Conservation (phyloP, 2,888 invertebrate genomes). For the Eretmocerus hayati region DNA sequence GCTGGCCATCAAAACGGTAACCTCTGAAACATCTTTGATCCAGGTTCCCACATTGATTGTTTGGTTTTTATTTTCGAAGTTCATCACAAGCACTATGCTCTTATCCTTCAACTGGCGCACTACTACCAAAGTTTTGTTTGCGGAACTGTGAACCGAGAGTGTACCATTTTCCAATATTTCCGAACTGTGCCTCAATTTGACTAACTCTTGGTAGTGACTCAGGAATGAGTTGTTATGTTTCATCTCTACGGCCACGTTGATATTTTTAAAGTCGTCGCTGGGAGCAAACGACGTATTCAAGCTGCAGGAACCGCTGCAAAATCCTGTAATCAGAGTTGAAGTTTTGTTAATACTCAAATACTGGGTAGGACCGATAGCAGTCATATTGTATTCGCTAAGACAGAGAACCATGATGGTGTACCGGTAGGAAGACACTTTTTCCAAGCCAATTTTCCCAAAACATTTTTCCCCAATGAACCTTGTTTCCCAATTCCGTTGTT, state of each 20-base stretch:
- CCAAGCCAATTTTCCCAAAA: too few relatives aligned
- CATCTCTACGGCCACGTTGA: slow-evolving; percentile 56
- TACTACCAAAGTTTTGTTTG: slow-evolving; percentile 38
- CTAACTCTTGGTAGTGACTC: slow-evolving; percentile 56
- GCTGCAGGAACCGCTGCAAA: slow-evolving; percentile 65
- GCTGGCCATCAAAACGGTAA: too few relatives aligned
- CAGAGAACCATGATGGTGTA: too few relatives aligned
- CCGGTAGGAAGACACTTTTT: too few relatives aligned
- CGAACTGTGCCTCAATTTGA: slow-evolving; percentile 49
- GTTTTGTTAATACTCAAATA: too few relatives aligned
- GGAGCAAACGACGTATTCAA: slow-evolving; percentile 72
- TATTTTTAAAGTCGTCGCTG: slow-evolving; percentile 52
- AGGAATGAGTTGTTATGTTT: slow-evolving; percentile 51
- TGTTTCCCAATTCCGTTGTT: too few relatives aligned
- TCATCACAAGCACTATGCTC: background rate
- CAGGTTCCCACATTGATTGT: background rate
- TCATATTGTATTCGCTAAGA: too few relatives aligned
- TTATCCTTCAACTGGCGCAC: slow-evolving; percentile 10
- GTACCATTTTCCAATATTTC: slow-evolving; percentile 49
- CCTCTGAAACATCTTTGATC: too few relatives aligned
- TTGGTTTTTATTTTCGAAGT: background rate
- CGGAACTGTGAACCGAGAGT: slow-evolving; percentile 51
- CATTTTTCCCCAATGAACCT: too few relatives aligned
- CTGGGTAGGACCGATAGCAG: too few relatives aligned
- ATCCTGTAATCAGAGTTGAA: slow-evolving; percentile 54